phyloP scores from a whole-genome alignment of 2,113 vertebrate species.

The Hemicordylus capensis region DNA sequence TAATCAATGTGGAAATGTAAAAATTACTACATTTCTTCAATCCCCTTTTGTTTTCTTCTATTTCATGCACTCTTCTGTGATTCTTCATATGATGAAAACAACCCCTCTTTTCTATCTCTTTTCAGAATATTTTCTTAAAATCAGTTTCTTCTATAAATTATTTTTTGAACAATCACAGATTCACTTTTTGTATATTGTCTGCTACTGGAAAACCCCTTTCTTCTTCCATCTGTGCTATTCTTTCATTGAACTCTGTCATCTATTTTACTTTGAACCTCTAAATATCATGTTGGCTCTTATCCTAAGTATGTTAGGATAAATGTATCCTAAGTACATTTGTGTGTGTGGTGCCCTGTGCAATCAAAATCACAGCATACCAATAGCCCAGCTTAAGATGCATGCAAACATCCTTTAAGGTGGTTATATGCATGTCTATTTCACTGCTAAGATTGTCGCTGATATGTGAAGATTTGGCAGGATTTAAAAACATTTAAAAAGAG shows the following conservation, averaged over 20 bases:
- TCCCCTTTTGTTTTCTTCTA: not conserved
- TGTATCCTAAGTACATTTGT: not conserved
- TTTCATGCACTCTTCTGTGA: not conserved
- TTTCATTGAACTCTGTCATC: not conserved
- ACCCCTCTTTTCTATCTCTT: not conserved
- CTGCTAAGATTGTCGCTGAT: not conserved
- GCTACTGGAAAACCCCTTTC: not conserved
- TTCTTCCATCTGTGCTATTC: not conserved
- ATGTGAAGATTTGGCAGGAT: not conserved
- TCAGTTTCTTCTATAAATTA: not conserved
- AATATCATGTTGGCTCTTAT: not conserved
- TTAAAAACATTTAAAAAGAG: not conserved
- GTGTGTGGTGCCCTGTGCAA: too few relatives aligned
- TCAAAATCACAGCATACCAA: not conserved
- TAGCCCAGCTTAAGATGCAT: not conserved
- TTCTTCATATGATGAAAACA: not conserved
- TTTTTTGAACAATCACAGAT: not conserved
- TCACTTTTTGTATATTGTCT: not conserved
- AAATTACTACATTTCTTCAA: not conserved
- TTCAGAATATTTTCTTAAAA: not conserved
- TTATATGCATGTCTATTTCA: not conserved
- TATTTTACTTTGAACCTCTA: not conserved
- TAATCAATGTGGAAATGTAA: constrained; percentile 8
- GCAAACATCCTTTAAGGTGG: not conserved
- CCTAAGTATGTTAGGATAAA: not conserved